Conservation (phyloP, 2,113 vertebrate genomes). For the Panthera uncia region DNA sequence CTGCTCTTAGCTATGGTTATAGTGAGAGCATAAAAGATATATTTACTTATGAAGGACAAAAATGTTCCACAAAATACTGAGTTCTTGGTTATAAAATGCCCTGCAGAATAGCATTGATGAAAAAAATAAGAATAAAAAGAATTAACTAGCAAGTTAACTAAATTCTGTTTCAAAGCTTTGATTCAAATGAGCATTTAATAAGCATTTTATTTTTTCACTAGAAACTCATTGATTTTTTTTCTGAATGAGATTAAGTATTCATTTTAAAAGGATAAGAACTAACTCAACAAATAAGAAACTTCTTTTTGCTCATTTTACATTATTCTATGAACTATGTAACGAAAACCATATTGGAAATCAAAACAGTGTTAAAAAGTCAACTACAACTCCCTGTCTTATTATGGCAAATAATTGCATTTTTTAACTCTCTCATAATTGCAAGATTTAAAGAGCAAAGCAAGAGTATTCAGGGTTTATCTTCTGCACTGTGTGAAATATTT, state of each 20-base stretch:
- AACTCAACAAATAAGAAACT: not conserved
- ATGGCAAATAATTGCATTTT: not conserved
- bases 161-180: conserved; percentile 47
- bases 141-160: conserved; percentile 52
- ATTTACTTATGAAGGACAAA: conserved; percentile 17
- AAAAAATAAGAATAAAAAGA: conserved; percentile 15
- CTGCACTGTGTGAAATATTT: not conserved
- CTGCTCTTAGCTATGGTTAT: conserved; percentile 20
- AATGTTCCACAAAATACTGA: not conserved
- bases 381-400: not conserved
- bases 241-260: conserved; percentile 47
- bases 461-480: not conserved
- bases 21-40: not conserved
- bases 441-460: conserved; percentile 6
- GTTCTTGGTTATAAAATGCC: conserved; percentile 18
- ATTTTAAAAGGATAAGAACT: conserved; percentile 28
- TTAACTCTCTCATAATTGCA: not conserved
- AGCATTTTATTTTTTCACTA: not conserved
- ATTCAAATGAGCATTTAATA: conserved; percentile 64
- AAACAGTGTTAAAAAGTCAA: not conserved
- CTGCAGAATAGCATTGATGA: not conserved
- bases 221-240: conserved; percentile 34
- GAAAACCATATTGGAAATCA: conserved; percentile 22
- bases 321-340: not conserved
- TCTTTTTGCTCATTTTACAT: conserved; percentile 3